Percentiles rank a stretch among this genome's conserved stretches.
Conservation (phyloP, 2,888 invertebrate genomes). For the Athripsodes cinereus region DNA sequence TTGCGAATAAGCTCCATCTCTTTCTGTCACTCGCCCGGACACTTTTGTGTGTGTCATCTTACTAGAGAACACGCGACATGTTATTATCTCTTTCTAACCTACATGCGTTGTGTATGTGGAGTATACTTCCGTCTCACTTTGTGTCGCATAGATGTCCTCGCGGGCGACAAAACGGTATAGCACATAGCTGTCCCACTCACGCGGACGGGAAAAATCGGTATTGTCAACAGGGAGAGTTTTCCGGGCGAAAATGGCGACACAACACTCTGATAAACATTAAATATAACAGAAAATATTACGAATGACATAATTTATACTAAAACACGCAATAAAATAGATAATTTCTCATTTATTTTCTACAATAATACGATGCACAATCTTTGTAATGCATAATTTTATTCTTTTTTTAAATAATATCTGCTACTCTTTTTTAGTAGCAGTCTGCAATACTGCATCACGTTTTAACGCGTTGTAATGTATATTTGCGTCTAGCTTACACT, state of each 20-base stretch:
- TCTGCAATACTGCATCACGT: slow-evolving; percentile 4
- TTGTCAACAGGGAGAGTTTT: slow-evolving; percentile 4
- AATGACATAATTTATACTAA: no score
- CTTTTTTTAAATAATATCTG: slow-evolving; percentile 5
- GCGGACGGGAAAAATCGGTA: slow-evolving; percentile 15
- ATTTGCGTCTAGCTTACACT: slow-evolving; percentile 9
- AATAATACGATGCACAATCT: background rate
- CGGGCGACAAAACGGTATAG: slow-evolving; percentile 16
- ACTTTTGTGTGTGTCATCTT: slow-evolving; percentile 20
- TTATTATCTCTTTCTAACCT: slow-evolving; percentile 18
- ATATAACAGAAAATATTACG: no score
- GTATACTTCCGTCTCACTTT: slow-evolving; percentile 11
- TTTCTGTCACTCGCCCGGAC: slow-evolving; percentile 20
- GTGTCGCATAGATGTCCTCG: slow-evolving; percentile 18
- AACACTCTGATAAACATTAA: no score
- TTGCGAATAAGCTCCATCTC: slow-evolving; percentile 10
- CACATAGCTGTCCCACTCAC: slow-evolving; percentile 19
- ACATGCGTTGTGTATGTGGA: background rate
- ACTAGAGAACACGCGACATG: slow-evolving; percentile 21
- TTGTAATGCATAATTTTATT: background rate
- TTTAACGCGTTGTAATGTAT: background rate
- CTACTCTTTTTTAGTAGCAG: slow-evolving; percentile 9
- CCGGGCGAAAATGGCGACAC: background rate
- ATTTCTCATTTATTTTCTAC: background rate
- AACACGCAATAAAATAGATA: no score